Conservation (phyloP, 2,113 vertebrate genomes). For the Microcebus ravelobensis region DNA sequence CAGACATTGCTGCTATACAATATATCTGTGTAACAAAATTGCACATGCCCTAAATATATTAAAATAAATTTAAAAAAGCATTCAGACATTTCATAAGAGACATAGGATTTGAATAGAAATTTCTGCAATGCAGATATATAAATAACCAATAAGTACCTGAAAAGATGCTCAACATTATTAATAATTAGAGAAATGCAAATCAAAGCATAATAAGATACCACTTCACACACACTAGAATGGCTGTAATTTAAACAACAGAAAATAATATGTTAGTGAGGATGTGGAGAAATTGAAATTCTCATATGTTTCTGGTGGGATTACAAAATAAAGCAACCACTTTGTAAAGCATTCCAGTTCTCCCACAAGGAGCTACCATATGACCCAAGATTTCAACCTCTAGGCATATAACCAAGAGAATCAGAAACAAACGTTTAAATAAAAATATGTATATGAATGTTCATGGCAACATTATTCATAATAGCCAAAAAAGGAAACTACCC, state of each 20-base stretch:
- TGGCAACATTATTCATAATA: neutral
- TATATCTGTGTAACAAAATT: too few species aligned
- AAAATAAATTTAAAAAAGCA: too few species aligned
- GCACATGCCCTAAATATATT: too few species aligned
- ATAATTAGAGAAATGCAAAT: neutral
- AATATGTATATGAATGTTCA: neutral
- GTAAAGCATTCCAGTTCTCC: neutral
- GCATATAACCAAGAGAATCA: neutral
- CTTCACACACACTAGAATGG: neutral
- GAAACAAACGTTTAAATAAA: constrained; percentile 6
- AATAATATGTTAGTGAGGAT: neutral
- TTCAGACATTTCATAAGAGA: neutral
- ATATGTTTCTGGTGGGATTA: neutral
- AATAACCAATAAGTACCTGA: neutral
- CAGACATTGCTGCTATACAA: too few species aligned
- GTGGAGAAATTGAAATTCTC: neutral
- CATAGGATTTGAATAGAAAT: neutral
- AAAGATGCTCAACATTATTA: constrained; percentile 11
- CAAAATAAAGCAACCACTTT: neutral
- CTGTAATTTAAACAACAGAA: neutral
- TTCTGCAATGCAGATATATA: neutral
- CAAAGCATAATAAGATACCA: neutral
- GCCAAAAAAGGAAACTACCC: neutral
- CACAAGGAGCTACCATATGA: constrained; percentile 4
- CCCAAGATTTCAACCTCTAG: constrained; percentile 15